Percentiles rank a stretch among this genome's conserved stretches.
Evolutionary conservation across 2,113 vertebrate species (phyloP).

Genomic region (Syngnathus typhle): DNA sequence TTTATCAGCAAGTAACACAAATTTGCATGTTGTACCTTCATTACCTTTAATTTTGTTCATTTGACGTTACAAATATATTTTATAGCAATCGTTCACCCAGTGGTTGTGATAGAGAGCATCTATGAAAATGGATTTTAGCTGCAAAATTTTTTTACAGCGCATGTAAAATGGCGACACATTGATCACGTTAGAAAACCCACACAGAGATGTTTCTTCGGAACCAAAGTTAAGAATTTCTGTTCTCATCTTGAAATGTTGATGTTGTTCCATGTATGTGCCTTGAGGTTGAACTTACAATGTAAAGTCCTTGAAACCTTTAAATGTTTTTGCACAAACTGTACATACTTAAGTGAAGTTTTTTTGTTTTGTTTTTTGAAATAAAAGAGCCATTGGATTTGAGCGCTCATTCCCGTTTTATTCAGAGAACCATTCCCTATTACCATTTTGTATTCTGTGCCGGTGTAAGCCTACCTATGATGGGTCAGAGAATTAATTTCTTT

Average conservation of each 20-base stretch:
- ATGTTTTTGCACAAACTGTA: slow-evolving; percentile 82
- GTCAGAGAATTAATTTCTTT: slow-evolving; percentile 38
- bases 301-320: slow-evolving; percentile 79
- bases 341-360: slow-evolving; percentile 71
- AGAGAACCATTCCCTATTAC: background rate
- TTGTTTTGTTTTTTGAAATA: slow-evolving; percentile 63
- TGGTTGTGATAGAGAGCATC: slow-evolving; percentile 15
- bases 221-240: slow-evolving; percentile 74
- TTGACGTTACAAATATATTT: background rate
- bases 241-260: slow-evolving; percentile 70
- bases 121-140: slow-evolving; percentile 16
- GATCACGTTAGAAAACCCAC: slow-evolving; percentile 26
- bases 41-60: slow-evolving; percentile 30
- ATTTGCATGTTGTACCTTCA: slow-evolving; percentile 54
- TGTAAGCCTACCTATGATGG: background rate
- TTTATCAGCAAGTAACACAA: slow-evolving; percentile 36
- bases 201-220: slow-evolving; percentile 65
- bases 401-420: slow-evolving; percentile 34
- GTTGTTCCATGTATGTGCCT: slow-evolving; percentile 81
- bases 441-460: background rate
- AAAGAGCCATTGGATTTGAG: slow-evolving; percentile 75
- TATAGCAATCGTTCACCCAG: slow-evolving; percentile 11
- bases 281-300: slow-evolving; percentile 80
- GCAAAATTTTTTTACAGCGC: slow-evolving; percentile 43
- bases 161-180: slow-evolving; percentile 43